Evolutionary conservation across 2,888 invertebrate species (phyloP), one percentile per base, ranked within the genome.

Genomic region (Halocaridina rubra): DNA sequence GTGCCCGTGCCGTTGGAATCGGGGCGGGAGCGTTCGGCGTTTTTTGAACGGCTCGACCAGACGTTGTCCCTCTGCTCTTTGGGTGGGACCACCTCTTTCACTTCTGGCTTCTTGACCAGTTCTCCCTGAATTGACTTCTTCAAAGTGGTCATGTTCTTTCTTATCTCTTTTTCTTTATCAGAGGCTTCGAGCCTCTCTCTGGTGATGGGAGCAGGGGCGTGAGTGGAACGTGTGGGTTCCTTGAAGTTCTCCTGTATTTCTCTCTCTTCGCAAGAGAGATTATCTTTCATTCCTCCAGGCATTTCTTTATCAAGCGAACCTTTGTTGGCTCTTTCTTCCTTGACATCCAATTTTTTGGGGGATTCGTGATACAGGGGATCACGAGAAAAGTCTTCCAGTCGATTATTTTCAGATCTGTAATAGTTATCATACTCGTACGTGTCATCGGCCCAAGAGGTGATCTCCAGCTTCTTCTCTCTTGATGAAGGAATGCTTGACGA

Each of bases 131-230:
- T 46, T 16, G 79, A 78, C 33, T 86, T 86, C 57, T 86, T 85
- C 13, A 88, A 77, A 19, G 88, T 88, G 19, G 88, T 88, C 88
- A 88, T 88, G 57, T 81, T 87, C 64, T 88, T 88, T n/a, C 82
- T 59, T 24, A 85, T 69, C 46, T 87, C 87, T 24, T 82, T 80
- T 84, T 88, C 89, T 77, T 89, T 89, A 19, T 86, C 86, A 3
- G 84, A 75, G 13, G 93, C 93, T 89, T 93, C 93, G 22, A 94
- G 91, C 88, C 93, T 92, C 81, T 94, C 93, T 86, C 93, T 92
- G 0, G 93, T 93, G 10, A 93, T 93, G 0, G 93, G 93, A 22
- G 93, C 93, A 0, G 93, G 93, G n/a, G 93, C 87, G 30, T 64
- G 84, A n/a, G 84, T 46, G 4, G 82, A 16, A 57, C 82, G 77